phyloP scores from a whole-genome alignment of 2,797 vertebrate species.

The Etheostoma nigrum region DNA sequence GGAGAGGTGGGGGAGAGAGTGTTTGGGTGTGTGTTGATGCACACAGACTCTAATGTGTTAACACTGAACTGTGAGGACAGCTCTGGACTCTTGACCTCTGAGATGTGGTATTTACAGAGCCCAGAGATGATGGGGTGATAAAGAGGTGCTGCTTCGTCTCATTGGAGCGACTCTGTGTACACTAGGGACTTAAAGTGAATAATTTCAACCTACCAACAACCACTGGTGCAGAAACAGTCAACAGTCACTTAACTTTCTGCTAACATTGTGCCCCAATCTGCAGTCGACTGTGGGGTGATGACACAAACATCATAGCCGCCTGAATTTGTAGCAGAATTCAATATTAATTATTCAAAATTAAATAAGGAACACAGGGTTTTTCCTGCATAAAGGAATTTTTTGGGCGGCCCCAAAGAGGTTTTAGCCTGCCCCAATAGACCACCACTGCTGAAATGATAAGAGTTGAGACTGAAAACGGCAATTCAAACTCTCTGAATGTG shows the following conservation, averaged over 20 bases:
- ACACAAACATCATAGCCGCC: background rate
- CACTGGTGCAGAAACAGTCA: slow-evolving; percentile 15
- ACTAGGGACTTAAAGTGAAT: slow-evolving; percentile 33
- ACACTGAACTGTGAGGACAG: slow-evolving; percentile 47
- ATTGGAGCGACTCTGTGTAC: slow-evolving; percentile 40
- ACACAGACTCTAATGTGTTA: slow-evolving; percentile 42
- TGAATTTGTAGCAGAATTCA: background rate
- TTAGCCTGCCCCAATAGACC: no score
- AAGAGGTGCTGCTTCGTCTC: slow-evolving; percentile 64
- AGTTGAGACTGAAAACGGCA: no score
- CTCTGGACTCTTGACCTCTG: slow-evolving; percentile 74
- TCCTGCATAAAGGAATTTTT: no score
- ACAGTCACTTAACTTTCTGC: slow-evolving; percentile 36
- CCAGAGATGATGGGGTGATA: slow-evolving; percentile 66
- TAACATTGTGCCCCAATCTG: background rate
- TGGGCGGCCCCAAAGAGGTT: no score
- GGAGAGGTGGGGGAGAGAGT: background rate
- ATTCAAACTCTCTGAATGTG: no score
- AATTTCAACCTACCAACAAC: slow-evolving; percentile 18
- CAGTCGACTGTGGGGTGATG: background rate
- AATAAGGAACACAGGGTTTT: background rate
- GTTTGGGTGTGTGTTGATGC: slow-evolving; percentile 19
- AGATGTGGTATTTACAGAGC: slow-evolving; percentile 64
- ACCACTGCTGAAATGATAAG: no score
- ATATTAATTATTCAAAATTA: background rate